Evolutionary conservation across 2,888 invertebrate species (phyloP).

Genomic region (Drosophila nr. medialis): DNA sequence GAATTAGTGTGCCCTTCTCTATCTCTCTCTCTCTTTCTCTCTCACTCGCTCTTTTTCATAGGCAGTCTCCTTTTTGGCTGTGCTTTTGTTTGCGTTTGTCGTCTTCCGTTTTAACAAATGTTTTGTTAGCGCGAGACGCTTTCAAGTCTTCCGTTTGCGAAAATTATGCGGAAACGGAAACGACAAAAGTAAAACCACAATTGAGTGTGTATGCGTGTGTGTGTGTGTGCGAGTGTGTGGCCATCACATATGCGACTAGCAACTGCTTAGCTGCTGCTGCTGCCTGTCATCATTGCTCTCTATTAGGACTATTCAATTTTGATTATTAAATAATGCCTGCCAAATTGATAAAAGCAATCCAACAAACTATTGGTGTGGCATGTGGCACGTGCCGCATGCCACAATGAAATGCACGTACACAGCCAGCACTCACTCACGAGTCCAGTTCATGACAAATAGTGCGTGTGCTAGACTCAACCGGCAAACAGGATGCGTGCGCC

Average conservation of each 20-base stretch:
- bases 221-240: conserved; percentile 34
- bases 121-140: conserved; percentile 70
- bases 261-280: conserved; percentile 37
- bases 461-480: conserved; percentile 49
- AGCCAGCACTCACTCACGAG: conserved; percentile 9
- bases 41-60: not conserved
- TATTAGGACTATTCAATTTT: conserved; percentile 81
- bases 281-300: conserved; percentile 58
- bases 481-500: conserved; percentile 39
- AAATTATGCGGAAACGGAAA: conserved; percentile 81
- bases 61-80: not conserved
- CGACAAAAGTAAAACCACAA: conserved; percentile 83
- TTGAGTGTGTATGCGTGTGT: conserved; percentile 60
- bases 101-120: conserved; percentile 76
- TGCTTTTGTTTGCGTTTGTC: conserved; percentile 70
- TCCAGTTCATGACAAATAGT: conserved; percentile 57
- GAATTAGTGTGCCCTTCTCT: conserved; percentile 43
- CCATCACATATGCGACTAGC: conserved; percentile 37
- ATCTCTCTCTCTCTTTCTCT: not conserved
- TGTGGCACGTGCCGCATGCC: conserved; percentile 46
- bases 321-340: conserved; percentile 77
- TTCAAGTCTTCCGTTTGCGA: conserved; percentile 69
- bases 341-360: conserved; percentile 61
- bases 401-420: conserved; percentile 57
- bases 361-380: conserved; percentile 56